Conservation (phyloP, 1,140 invertebrate species). For the Cylas formicarius region DNA sequence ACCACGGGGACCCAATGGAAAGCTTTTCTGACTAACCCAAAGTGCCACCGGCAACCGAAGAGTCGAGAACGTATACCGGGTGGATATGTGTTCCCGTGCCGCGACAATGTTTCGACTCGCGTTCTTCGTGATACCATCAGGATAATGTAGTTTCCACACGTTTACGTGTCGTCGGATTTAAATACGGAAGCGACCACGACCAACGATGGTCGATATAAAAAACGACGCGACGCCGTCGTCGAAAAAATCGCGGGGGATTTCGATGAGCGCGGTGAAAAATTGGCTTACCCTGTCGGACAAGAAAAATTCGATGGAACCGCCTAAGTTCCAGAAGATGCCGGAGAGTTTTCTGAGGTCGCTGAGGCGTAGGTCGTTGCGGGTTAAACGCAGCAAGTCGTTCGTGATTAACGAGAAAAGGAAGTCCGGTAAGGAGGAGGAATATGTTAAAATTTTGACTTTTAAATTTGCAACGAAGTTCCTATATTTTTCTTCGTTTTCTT, state of each 20-base stretch:
- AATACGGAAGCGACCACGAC: not conserved
- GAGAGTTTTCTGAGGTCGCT: constrained; percentile 61
- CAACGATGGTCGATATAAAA: constrained; percentile 38
- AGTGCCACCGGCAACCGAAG: too few species aligned
- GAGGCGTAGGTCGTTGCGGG: constrained; percentile 55
- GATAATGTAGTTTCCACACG: too few species aligned
- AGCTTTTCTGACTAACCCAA: too few species aligned
- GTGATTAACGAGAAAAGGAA: constrained; percentile 64
- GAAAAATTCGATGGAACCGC: constrained; percentile 46
- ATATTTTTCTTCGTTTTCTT: too few species aligned
- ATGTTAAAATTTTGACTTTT: too few species aligned
- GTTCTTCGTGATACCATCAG: too few species aligned
- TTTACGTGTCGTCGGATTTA: too few species aligned
- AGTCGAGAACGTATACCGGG: too few species aligned
- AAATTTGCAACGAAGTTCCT: too few species aligned
- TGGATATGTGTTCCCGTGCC: too few species aligned
- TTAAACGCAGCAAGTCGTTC: constrained; percentile 61
- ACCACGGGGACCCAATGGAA: too few species aligned
- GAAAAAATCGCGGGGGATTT: constrained; percentile 37
- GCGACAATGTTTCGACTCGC: too few species aligned
- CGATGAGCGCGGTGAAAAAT: constrained; percentile 57
- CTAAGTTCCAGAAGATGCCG: constrained; percentile 50
- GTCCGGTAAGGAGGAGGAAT: constrained; percentile 53
- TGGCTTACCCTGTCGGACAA: constrained; percentile 57
- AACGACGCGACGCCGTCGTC: constrained; percentile 33